These are phyloP conservation scores for Apamea sordens DNA, from an alignment of 2,888 invertebrate genomes.

Conservation along the genomic window DNA sequence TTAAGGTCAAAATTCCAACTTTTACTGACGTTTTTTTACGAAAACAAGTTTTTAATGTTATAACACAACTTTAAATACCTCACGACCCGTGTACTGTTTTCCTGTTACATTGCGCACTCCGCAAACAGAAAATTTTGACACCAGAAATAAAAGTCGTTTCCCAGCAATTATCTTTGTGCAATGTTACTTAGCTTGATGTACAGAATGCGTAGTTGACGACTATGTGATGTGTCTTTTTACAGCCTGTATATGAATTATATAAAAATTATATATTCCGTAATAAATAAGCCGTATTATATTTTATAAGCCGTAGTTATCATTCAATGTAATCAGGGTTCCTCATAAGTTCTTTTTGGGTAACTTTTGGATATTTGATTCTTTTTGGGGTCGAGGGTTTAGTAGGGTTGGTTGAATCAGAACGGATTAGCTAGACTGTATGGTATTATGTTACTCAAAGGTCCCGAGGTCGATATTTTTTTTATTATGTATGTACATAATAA, in stretches of 20 bases:
- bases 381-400: constrained; percentile 59
- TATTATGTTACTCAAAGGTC: constrained; percentile 58
- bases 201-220: not conserved
- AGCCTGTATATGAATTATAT: not conserved
- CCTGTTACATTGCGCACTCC: not conserved
- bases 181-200: not conserved
- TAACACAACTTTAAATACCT: not conserved
- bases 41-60: not conserved
- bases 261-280: constrained; percentile 15
- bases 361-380: constrained; percentile 60
- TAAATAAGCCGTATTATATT: constrained; percentile 26
- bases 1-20: not conserved
- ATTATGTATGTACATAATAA: constrained; percentile 58
- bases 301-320: too few species aligned
- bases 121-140: not conserved
- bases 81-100: not conserved
- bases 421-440: constrained; percentile 65
- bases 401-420: constrained; percentile 71
- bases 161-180: not conserved
- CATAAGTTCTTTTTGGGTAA: constrained; percentile 53
- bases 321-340: constrained; percentile 53
- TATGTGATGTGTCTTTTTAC: not conserved
- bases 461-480: constrained; percentile 62
- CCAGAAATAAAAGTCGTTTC: not conserved
- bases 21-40: not conserved